Percentiles rank a stretch among this genome's conserved stretches.
phyloP scores from a whole-genome alignment of 2,113 vertebrate genomes.

The Coregonus clupeaformis region DNA sequence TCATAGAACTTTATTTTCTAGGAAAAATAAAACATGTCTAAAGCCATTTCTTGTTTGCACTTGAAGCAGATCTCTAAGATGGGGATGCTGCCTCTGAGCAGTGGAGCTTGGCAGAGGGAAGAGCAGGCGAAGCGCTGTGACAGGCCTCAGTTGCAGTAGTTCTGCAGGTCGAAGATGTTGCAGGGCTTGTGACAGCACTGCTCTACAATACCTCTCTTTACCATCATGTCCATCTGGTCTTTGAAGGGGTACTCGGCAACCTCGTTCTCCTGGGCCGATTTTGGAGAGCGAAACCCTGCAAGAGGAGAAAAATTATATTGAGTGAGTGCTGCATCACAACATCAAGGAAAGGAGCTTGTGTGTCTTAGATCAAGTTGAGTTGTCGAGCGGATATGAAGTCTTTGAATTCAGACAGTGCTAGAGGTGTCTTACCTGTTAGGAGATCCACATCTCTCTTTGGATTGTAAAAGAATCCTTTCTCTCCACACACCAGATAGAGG shows the following conservation, averaged over 20 bases:
- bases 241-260: constrained; percentile 68
- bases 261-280: constrained; percentile 63
- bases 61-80: constrained; percentile 15
- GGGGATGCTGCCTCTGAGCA: background rate
- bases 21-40: constrained; percentile 57
- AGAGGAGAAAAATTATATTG: background rate
- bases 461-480: constrained; percentile 88
- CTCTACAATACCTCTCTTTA: constrained; percentile 91
- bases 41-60: constrained; percentile 19
- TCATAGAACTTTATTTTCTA: constrained; percentile 71
- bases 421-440: constrained; percentile 73
- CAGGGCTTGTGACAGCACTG: constrained; percentile 90
- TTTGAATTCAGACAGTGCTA: background rate
- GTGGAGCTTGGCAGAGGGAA: background rate
- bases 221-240: constrained; percentile 74
- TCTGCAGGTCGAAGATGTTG: constrained; percentile 86
- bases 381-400: background rate
- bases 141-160: constrained; percentile 87
- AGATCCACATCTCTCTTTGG: constrained; percentile 82
- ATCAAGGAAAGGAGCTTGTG: background rate
- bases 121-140: background rate
- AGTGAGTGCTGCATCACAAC: background rate
- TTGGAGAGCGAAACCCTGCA: constrained; percentile 66
- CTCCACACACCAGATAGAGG: constrained; percentile 88
- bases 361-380: background rate